Evolutionary conservation across 2,888 invertebrate genomes (phyloP).

Genomic region (Marronus borbonicus): DNA sequence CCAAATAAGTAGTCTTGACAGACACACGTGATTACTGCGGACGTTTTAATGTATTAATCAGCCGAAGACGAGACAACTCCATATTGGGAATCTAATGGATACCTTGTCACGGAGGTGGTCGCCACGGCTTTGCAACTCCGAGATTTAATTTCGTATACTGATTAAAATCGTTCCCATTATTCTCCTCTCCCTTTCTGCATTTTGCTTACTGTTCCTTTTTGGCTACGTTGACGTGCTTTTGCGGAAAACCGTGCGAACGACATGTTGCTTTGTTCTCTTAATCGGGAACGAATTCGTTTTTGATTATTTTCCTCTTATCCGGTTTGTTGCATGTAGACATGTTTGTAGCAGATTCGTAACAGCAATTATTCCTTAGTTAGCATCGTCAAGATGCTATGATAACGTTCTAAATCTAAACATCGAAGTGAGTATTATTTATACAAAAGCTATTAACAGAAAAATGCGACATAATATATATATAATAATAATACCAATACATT

Average conservation of each 20-base stretch:
- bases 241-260: slow-evolving; percentile 42
- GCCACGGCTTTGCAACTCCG: slow-evolving; percentile 48
- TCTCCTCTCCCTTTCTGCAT: slow-evolving; percentile 44
- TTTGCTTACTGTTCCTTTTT: background rate
- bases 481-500: no score
- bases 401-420: no score
- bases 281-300: slow-evolving; percentile 8
- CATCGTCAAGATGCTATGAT: no score
- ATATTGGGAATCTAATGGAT: slow-evolving; percentile 56
- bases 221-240: slow-evolving; percentile 12
- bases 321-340: no score
- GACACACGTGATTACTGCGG: slow-evolving; percentile 50
- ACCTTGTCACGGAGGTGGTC: slow-evolving; percentile 54
- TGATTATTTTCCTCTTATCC: slow-evolving; percentile 18
- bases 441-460: no score
- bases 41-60: slow-evolving; percentile 55
- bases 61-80: slow-evolving; percentile 50
- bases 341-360: background rate
- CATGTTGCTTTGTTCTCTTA: slow-evolving; percentile 24
- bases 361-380: no score
- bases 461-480: no score
- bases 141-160: slow-evolving; percentile 53
- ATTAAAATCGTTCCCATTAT: slow-evolving; percentile 54
- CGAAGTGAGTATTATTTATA: no score
- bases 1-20: slow-evolving; percentile 50